Evolutionary conservation across 2,113 vertebrate species (phyloP).

Genomic region (Heloderma charlesbogerti): DNA sequence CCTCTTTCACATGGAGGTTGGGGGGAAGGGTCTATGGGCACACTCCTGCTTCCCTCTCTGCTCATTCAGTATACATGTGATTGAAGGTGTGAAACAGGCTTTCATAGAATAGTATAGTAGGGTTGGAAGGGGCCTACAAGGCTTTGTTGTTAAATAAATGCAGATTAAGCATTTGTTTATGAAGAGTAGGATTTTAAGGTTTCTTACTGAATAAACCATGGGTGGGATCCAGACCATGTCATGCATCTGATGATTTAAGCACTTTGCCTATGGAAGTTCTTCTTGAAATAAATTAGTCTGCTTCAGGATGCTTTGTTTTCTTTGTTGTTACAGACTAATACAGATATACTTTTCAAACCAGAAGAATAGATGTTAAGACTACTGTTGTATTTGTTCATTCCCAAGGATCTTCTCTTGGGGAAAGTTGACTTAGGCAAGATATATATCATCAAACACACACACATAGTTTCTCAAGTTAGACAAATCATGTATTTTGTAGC

Average conservation of each 20-base stretch:
- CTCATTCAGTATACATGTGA: no score
- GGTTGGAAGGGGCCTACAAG: no score
- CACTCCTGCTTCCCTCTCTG: no score
- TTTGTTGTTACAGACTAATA: not conserved
- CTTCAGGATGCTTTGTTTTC: not conserved
- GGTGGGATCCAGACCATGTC: not conserved
- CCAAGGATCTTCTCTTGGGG: not conserved
- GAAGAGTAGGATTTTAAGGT: not conserved
- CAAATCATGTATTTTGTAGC: not conserved
- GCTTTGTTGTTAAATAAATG: not conserved
- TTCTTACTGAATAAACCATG: not conserved
- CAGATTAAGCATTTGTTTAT: not conserved
- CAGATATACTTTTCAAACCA: not conserved
- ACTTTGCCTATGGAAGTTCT: not conserved
- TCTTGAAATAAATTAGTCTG: not conserved
- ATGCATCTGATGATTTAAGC: not conserved
- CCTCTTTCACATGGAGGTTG: no score
- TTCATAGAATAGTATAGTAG: no score
- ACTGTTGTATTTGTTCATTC: not conserved
- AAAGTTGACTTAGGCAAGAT: not conserved
- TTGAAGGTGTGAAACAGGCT: no score
- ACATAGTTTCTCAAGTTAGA: not conserved
- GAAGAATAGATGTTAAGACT: not conserved
- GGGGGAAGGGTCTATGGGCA: no score
- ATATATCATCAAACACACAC: accelerated